These are phyloP conservation scores for Marcusenius ussheri DNA, from an alignment of 2,113 vertebrate genomes.

Conservation along the genomic window DNA sequence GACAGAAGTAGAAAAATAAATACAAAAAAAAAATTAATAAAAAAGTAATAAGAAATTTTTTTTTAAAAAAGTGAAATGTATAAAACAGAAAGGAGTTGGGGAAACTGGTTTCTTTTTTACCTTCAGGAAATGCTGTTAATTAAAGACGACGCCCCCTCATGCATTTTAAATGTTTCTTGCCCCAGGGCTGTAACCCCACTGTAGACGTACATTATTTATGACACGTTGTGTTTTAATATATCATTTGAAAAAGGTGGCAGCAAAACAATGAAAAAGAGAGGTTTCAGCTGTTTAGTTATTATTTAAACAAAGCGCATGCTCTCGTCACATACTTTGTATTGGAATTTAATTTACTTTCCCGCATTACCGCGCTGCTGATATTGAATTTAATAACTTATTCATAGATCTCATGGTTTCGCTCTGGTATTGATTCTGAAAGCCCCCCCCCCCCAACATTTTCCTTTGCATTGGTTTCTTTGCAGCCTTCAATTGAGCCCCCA, in stretches of 20 bases:
- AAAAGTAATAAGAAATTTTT: too few relatives aligned
- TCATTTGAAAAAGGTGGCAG: not conserved
- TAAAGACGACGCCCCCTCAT: not conserved
- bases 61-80: not conserved
- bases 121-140: not conserved
- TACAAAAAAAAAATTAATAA: too few relatives aligned
- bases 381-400: not conserved
- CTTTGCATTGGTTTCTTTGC: not conserved
- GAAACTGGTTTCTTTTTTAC: not conserved
- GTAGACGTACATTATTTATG: not conserved
- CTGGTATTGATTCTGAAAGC: not conserved
- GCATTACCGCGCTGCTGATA: not conserved
- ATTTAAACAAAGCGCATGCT: not conserved
- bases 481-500: not conserved
- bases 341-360: not conserved
- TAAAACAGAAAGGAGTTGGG: not conserved
- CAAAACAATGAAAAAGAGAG: not conserved
- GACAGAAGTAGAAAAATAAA: too few relatives aligned
- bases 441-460: not conserved
- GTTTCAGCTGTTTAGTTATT: not conserved
- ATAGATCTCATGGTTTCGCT: not conserved
- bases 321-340: not conserved
- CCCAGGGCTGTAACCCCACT: not conserved
- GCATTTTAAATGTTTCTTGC: not conserved
- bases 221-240: not conserved